Conservation (phyloP, 2,113 vertebrate genomes). For the Trichechus manatus region DNA sequence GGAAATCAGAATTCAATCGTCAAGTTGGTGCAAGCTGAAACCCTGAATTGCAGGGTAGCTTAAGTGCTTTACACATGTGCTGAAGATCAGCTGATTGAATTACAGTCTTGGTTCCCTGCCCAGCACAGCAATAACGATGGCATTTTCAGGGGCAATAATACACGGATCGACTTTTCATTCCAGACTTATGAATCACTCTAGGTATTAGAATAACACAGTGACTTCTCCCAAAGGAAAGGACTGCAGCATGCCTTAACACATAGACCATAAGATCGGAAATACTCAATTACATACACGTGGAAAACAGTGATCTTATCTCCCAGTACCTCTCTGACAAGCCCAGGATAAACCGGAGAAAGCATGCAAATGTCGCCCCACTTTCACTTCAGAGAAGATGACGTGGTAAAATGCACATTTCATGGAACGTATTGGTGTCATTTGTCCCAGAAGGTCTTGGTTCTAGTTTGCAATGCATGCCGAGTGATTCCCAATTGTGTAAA, state of each 20-base stretch:
- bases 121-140: background rate
- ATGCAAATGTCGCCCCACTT: background rate
- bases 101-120: conserved; percentile 45
- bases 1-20: conserved; percentile 61
- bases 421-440: background rate
- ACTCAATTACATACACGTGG: background rate
- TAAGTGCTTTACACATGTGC: conserved; percentile 69
- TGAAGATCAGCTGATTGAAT: conserved; percentile 42
- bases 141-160: background rate
- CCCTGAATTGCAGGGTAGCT: conserved; percentile 46
- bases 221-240: conserved; percentile 12
- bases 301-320: background rate
- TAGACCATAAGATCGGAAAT: conserved; percentile 43
- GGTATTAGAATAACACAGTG: background rate
- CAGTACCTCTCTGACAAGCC: background rate
- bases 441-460: background rate
- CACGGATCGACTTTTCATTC: conserved; percentile 46
- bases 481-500: background rate
- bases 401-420: background rate
- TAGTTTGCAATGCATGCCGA: background rate
- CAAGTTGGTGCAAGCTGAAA: conserved; percentile 49
- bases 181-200: conserved; percentile 63
- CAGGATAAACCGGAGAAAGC: conserved; percentile 39
- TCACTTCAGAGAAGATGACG: background rate
- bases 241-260: background rate